A percentile compares a stretch with the other conserved stretches of the same genome.
phyloP scores from a whole-genome alignment of 2,113 vertebrate genomes.

The Dipodomys stephensi region DNA sequence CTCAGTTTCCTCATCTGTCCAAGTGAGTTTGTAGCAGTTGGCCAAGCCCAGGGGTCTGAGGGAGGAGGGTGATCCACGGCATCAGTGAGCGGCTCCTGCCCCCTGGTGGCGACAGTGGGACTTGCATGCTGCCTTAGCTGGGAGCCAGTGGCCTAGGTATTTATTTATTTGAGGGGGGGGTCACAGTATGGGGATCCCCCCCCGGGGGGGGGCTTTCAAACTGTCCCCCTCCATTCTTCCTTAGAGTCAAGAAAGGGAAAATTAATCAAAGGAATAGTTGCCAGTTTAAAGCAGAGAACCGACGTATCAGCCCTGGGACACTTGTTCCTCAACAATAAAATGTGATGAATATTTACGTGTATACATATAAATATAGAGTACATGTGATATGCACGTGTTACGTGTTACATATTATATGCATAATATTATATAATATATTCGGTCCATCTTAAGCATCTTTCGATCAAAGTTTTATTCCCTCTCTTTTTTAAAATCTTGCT shows the following conservation, averaged over 20 bases:
- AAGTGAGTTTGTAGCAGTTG: background rate
- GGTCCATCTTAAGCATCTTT: background rate
- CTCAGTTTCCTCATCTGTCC: conserved; percentile 54
- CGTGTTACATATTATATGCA: no score
- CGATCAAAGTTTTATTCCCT: background rate
- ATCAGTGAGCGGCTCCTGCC: conserved; percentile 82
- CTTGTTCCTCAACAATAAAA: background rate
- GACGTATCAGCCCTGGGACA: conserved; percentile 2
- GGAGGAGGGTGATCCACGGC: background rate
- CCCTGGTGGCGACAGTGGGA: conserved; percentile 75
- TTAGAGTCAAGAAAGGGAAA: no score
- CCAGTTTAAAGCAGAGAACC: background rate
- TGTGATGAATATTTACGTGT: background rate
- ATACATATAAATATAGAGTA: background rate
- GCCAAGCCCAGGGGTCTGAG: background rate
- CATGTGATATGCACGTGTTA: background rate
- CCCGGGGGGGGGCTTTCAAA: no score
- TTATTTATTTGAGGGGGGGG: no score
- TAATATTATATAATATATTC: background rate
- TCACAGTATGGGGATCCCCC: no score
- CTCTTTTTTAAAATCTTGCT: background rate
- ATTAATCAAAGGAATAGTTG: no score
- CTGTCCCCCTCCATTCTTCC: no score
- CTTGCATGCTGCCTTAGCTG: accelerated
- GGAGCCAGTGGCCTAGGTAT: no score